A percentile compares a stretch with the other conserved stretches of the same genome.
These are phyloP conservation scores for Xyrauchen texanus DNA, from an alignment of 2,113 vertebrate species.

Conservation along the genomic window DNA sequence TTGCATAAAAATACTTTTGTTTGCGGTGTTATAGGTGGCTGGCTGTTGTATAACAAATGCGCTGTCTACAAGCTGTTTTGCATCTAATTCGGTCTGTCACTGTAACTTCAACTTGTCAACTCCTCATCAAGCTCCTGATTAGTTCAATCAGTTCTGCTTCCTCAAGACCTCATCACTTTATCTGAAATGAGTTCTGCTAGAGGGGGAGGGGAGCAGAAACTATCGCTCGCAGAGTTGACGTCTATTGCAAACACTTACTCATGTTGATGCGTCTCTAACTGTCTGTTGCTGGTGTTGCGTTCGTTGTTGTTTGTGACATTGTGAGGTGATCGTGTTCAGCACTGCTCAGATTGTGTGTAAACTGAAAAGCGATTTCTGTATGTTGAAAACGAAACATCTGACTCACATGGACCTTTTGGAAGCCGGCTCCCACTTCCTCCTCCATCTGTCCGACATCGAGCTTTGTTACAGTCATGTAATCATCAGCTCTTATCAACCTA, in stretches of 20 bases:
- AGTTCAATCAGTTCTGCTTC: conserved; percentile 43
- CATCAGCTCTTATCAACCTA: no score
- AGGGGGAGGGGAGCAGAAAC: background rate
- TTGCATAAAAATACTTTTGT: background rate
- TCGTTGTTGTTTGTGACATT: background rate
- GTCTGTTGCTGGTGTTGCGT: background rate
- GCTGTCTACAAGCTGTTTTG: conserved; percentile 3
- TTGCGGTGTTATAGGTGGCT: background rate
- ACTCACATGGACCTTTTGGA: no score
- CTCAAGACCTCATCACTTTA: conserved; percentile 28
- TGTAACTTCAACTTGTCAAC: conserved; percentile 35
- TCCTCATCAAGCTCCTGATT: conserved; percentile 36
- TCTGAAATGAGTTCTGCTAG: conserved; percentile 23
- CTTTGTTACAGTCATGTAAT: no score
- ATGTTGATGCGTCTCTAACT: background rate
- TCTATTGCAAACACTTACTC: conserved; percentile 7
- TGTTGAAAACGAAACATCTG: no score
- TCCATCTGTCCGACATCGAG: no score
- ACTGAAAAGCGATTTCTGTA: no score
- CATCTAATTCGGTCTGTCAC: conserved; percentile 38
- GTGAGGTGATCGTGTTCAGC: background rate
- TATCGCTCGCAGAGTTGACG: background rate
- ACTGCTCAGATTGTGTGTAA: background rate
- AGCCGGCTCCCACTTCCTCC: no score
- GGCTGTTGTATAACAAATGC: background rate